These are phyloP conservation scores for Grus americana DNA, from an alignment of 2,113 vertebrate species.

Conservation along the genomic window DNA sequence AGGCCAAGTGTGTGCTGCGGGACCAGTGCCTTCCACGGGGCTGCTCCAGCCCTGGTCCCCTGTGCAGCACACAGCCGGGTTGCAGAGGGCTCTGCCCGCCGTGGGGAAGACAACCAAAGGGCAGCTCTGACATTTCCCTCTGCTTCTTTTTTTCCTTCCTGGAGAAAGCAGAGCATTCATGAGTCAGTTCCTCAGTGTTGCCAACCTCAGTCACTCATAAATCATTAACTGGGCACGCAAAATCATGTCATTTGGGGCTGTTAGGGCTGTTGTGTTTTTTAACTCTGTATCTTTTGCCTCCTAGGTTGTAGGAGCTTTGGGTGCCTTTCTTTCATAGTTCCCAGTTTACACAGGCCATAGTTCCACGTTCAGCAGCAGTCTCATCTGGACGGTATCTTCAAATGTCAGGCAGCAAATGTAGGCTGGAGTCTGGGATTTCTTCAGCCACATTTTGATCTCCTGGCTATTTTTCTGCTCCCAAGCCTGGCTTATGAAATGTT, in stretches of 20 bases:
- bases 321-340: not conserved
- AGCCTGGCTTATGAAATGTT: not conserved
- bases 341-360: not conserved
- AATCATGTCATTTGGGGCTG: not conserved
- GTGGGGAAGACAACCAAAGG: not conserved
- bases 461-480: not conserved
- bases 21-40: accelerated
- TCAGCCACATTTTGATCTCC: not conserved
- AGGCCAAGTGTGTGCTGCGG: accelerated
- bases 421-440: not conserved
- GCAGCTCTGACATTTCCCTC: constrained; percentile 14
- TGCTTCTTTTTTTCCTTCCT: not conserved
- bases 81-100: not conserved
- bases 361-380: not conserved
- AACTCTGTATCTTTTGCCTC: not conserved
- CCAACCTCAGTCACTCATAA: not conserved
- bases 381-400: not conserved
- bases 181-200: constrained; percentile 11
- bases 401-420: not conserved
- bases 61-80: accelerated
- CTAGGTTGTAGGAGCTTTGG: not conserved
- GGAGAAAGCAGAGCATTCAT: constrained; percentile 28
- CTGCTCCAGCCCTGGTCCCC: not conserved
- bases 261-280: not conserved
- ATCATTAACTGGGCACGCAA: not conserved